These are phyloP conservation scores for Pollimyrus isidori DNA, from an alignment of 2,113 vertebrate species.

Conservation along the genomic window DNA sequence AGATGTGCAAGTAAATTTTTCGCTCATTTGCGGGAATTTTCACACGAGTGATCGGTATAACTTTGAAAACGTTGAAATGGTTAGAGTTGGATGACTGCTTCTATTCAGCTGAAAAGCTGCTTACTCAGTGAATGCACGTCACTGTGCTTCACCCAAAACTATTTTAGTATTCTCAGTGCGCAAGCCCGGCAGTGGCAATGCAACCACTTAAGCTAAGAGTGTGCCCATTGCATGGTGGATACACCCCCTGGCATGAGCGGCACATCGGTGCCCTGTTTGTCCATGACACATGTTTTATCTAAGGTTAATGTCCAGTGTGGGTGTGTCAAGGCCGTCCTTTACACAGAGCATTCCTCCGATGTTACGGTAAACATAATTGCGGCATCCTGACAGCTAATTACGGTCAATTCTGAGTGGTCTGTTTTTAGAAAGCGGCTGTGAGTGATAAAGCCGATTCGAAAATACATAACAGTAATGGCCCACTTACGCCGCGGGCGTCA, in stretches of 20 bases:
- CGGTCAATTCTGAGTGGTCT: not conserved
- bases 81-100: not conserved
- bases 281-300: not conserved
- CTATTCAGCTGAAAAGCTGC: slow-evolving; percentile 15
- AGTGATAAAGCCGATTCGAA: not conserved
- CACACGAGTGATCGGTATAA: not conserved
- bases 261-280: not conserved
- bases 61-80: not conserved
- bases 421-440: slow-evolving; percentile 10
- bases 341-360: not conserved
- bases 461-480: slow-evolving; percentile 13
- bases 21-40: not conserved
- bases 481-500: not conserved
- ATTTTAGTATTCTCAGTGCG: slow-evolving; percentile 7
- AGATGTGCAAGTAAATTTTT: not conserved
- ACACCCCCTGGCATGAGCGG: not conserved
- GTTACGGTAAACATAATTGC: not conserved
- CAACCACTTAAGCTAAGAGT: not conserved
- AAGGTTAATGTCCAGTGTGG: not conserved
- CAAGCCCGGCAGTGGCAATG: not conserved
- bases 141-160: not conserved
- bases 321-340: not conserved
- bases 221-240: not conserved
- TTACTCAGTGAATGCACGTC: not conserved
- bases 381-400: slow-evolving; percentile 19